Evolutionary conservation across 2,797 vertebrate genomes (phyloP).

Genomic region (Pipistrellus pygmaeus): DNA sequence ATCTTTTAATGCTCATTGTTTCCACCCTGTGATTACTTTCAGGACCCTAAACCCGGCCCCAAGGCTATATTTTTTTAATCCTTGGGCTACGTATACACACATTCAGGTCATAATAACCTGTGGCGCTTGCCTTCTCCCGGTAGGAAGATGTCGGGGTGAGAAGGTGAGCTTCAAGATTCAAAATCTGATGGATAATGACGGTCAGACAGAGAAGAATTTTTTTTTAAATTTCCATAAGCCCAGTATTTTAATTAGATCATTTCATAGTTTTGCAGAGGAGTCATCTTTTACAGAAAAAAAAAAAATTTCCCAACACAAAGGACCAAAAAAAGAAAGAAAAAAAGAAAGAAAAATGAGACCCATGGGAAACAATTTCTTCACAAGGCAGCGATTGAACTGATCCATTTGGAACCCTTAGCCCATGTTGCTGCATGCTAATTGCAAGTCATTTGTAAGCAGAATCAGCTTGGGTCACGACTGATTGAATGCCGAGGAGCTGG

Average conservation of each 20-base stretch:
- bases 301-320: slow-evolving; percentile 12
- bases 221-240: slow-evolving; percentile 12
- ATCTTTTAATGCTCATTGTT: neutral
- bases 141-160: neutral
- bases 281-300: slow-evolving; percentile 47
- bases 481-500: slow-evolving; percentile 60
- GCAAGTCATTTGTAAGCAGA: slow-evolving; percentile 74
- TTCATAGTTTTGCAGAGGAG: slow-evolving; percentile 14
- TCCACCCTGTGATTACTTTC: neutral
- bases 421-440: slow-evolving; percentile 73
- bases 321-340: slow-evolving; percentile 37
- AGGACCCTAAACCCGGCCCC: neutral
- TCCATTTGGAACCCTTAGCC: slow-evolving; percentile 52
- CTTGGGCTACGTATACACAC: neutral
- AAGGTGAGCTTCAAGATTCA: neutral
- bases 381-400: slow-evolving; percentile 69
- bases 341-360: slow-evolving; percentile 43
- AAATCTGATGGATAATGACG: neutral
- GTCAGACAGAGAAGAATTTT: neutral
- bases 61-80: neutral
- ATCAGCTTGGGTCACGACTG: slow-evolving; percentile 72
- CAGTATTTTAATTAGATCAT: slow-evolving; percentile 58
- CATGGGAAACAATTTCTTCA: neutral
- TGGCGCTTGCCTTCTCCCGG: neutral
- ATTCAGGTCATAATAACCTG: neutral